phyloP scores from a whole-genome alignment of 2,797 vertebrate genomes.

The Danio aesculapii region DNA sequence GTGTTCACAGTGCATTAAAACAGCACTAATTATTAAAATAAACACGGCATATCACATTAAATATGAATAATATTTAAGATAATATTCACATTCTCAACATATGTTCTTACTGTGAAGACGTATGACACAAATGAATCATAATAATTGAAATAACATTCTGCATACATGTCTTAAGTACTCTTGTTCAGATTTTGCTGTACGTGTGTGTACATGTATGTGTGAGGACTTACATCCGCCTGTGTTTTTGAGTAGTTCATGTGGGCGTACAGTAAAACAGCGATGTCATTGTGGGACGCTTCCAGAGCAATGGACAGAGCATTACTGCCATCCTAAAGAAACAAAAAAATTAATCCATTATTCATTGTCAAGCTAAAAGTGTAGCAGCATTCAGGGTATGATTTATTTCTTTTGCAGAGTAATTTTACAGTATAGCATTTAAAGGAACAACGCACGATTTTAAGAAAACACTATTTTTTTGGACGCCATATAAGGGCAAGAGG shows the following conservation, averaged over 20 bases:
- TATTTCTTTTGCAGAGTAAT: neutral
- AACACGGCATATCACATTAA: neutral
- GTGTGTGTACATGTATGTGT: neutral
- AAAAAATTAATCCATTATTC: constrained; percentile 13
- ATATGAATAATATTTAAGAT: neutral
- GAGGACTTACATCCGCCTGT: constrained; percentile 68
- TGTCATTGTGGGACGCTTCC: constrained; percentile 85
- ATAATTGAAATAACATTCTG: neutral
- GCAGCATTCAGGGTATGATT: neutral
- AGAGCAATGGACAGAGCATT: constrained; percentile 85
- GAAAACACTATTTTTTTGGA: neutral
- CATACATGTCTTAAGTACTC: neutral
- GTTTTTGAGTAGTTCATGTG: constrained; percentile 84
- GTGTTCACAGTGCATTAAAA: neutral
- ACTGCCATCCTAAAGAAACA: constrained; percentile 79
- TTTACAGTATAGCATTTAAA: neutral
- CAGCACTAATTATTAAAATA: neutral
- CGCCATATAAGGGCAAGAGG: neutral
- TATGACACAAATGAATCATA: neutral
- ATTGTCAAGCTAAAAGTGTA: neutral
- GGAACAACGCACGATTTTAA: neutral
- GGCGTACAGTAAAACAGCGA: constrained; percentile 85
- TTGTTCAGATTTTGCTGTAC: neutral
- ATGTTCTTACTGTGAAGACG: neutral
- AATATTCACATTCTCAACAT: neutral